A percentile compares a stretch with the other conserved stretches of the same genome.
phyloP scores from a whole-genome alignment of 2,888 invertebrate genomes.

The Cephalotes varians region DNA sequence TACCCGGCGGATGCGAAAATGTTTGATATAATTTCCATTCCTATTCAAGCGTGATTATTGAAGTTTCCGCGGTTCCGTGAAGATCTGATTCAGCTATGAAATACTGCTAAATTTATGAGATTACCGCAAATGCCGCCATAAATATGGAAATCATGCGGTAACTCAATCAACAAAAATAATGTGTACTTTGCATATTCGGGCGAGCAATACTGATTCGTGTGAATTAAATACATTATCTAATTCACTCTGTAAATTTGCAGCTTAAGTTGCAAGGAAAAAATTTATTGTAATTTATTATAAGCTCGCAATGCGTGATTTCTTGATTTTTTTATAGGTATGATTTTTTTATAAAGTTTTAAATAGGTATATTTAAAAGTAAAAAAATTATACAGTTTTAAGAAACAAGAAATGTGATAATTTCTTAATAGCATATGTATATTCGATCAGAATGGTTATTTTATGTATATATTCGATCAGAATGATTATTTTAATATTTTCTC shows the following conservation, averaged over 20 bases:
- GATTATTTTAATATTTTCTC: neutral
- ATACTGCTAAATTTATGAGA: constrained; percentile 33
- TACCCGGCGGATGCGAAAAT: neutral
- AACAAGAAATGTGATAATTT: neutral
- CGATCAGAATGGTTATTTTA: neutral
- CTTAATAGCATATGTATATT: neutral
- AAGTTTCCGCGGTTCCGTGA: neutral
- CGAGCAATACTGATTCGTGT: neutral
- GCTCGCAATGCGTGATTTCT: neutral
- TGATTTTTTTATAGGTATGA: too few relatives aligned
- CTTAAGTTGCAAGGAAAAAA: neutral
- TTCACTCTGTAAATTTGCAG: neutral
- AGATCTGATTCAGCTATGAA: neutral
- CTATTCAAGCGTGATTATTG: constrained; percentile 15
- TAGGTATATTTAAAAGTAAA: neutral
- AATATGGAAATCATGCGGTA: constrained; percentile 7
- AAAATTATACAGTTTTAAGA: neutral
- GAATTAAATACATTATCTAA: neutral
- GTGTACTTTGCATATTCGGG: neutral
- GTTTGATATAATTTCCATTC: constrained; percentile 23
- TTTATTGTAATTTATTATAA: neutral
- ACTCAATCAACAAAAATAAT: constrained; percentile 11
- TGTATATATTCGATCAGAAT: neutral
- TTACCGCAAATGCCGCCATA: neutral
- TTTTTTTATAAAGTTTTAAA: too few relatives aligned